phyloP scores from a whole-genome alignment of 2,888 invertebrate species.

The Mimumesa dahlbomi region DNA sequence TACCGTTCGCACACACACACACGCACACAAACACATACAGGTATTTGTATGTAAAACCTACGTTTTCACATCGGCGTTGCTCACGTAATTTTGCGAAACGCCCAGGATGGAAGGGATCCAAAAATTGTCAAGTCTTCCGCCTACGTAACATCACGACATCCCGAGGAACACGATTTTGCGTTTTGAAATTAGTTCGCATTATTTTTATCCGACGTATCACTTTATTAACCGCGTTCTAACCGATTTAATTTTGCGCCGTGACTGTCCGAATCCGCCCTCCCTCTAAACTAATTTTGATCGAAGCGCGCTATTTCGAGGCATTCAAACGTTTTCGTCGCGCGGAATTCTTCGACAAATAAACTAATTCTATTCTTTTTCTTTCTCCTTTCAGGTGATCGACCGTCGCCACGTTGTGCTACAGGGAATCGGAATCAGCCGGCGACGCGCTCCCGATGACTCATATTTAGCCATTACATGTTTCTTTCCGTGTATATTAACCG shows the following conservation, averaged over 20 bases:
- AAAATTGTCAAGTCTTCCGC: constrained; percentile 10
- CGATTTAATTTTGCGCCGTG: too few species aligned
- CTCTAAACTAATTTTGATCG: too few species aligned
- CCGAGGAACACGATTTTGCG: not conserved
- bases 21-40: too few species aligned
- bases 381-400: not conserved
- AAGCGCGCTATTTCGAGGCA: too few species aligned
- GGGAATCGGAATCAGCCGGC: constrained; percentile 41
- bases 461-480: constrained; percentile 55
- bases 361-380: not conserved
- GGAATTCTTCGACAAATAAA: not conserved
- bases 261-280: too few species aligned
- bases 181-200: not conserved
- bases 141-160: not conserved
- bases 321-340: too few species aligned
- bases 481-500: constrained; percentile 35
- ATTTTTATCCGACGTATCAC: too few species aligned
- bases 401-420: constrained; percentile 18
- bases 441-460: constrained; percentile 50
- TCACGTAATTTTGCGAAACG: constrained; percentile 18
- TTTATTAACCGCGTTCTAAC: too few species aligned
- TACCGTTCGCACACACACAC: not conserved
- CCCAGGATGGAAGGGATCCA: constrained; percentile 20
- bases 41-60: too few species aligned
- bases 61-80: not conserved